Evolutionary conservation across 2,113 vertebrate genomes (phyloP).

Genomic region (Atractosteus spatula): DNA sequence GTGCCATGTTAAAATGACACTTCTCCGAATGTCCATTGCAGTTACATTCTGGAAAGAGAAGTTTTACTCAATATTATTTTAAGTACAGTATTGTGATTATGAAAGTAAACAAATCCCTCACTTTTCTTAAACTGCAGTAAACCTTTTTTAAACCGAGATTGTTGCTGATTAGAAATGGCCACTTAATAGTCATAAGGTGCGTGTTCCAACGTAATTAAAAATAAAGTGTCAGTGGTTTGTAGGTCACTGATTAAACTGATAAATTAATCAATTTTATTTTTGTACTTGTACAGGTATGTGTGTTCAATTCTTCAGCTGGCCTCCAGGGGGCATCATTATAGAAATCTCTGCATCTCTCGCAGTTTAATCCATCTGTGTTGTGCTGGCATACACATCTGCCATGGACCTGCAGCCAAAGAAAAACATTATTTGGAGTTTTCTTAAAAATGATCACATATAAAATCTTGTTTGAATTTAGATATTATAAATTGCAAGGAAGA

Average conservation of each 20-base stretch:
- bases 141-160: too few relatives aligned
- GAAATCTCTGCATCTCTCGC: conserved; percentile 79
- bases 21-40: conserved; percentile 77
- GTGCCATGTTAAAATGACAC: conserved; percentile 72
- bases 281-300: conserved; percentile 72
- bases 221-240: too few relatives aligned
- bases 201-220: too few relatives aligned
- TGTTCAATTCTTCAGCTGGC: conserved; percentile 61
- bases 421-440: neutral
- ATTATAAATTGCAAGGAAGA: neutral
- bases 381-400: conserved; percentile 78
- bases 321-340: conserved; percentile 82
- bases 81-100: neutral
- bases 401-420: conserved; percentile 64
- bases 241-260: too few relatives aligned
- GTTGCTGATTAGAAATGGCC: too few relatives aligned
- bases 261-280: too few relatives aligned
- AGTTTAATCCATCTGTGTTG: conserved; percentile 77
- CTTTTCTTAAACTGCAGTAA: neutral
- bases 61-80: neutral
- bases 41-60: conserved; percentile 65
- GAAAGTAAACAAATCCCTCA: too few relatives aligned
- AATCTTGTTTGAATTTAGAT: neutral
- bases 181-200: too few relatives aligned
- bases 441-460: too few relatives aligned